Base-by-base conservation (phyloP, 2,797 vertebrate species). In the Yasuhikotakia modesta region DNA sequence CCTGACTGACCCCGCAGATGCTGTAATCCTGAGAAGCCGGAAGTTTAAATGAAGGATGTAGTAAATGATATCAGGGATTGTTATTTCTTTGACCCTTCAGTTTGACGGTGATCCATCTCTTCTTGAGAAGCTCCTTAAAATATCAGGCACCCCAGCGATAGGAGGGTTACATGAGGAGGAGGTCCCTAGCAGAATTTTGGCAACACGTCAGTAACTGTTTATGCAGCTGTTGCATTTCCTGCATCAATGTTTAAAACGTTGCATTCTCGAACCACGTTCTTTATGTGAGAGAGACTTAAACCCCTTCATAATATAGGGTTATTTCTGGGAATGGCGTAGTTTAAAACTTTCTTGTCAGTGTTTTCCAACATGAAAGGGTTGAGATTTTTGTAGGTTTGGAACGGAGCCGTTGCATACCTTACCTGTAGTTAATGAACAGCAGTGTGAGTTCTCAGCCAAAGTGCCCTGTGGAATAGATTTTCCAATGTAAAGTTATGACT, bases 161-260 rank as follows among this genome's bases (percentile, higher is more conserved):
- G 74, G 70, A 6, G 55, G 81, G 81, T 65, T 79, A 80, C 64
- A 22, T 83, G 35, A 70, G 79, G 77, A 84, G 70, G 79, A 16
- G 48, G 67, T 27, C 64, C 24, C 82, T 35, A 86, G 45, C n/a
- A 75, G 45, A 79, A 79, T 77, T 82, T 85, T 88, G 81, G 82
- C 82, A 79, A 82, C 10, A 76, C 76, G 80, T 86, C 81, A 71
- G 35, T 80, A 80, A 87, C 48, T 86, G 83, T 89, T 92, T 88
- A 83, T 87, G 84, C 89, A 92, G 90, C 90, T 92, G 87, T 86
- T 87, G 45, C 5, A 50, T 85, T 83, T 86, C 82, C 83, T 83
- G 2, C 13, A 70, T 78, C 75, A 53, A 69, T 82, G 77, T 84
- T 82, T 72, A 82, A 27, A 84, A 78, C 73, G 72, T 77, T 68